Conservation (phyloP, 2,113 vertebrate species). For the Nanger granti region DNA sequence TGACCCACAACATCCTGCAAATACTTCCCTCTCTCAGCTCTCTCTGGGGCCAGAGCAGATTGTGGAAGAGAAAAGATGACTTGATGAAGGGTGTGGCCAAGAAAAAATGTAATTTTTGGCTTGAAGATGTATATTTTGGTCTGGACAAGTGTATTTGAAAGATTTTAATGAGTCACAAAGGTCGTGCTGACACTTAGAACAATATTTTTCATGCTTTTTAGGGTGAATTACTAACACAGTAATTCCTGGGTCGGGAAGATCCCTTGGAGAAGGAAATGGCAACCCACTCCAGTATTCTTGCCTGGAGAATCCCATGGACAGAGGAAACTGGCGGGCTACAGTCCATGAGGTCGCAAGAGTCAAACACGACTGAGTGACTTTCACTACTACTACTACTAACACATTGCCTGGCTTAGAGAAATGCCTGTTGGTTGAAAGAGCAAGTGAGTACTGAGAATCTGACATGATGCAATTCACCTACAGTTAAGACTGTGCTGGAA, state of each 20-base stretch:
- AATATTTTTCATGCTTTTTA: slow-evolving; percentile 63
- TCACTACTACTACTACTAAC: neutral
- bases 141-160: slow-evolving; percentile 43
- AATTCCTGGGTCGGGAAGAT: neutral
- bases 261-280: neutral
- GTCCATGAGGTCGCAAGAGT: neutral
- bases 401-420: neutral
- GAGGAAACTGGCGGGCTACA: neutral
- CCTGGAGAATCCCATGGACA: neutral
- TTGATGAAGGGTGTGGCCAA: slow-evolving; percentile 56
- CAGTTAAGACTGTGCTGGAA: no score
- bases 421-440: neutral
- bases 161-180: slow-evolving; percentile 56
- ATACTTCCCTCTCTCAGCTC: neutral
- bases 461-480: neutral
- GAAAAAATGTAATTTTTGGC: slow-evolving; percentile 71
- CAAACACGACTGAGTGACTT: neutral
- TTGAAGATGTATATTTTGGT: slow-evolving; percentile 59
- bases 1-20: neutral
- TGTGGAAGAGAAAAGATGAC: slow-evolving; percentile 43
- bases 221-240: slow-evolving; percentile 28
- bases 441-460: neutral
- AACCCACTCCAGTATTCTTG: neutral
- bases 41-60: neutral
- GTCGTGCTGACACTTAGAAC: slow-evolving; percentile 51